These are phyloP conservation scores for Sympetrum striolatum DNA, from an alignment of 2,888 invertebrate genomes.

Conservation along the genomic window DNA sequence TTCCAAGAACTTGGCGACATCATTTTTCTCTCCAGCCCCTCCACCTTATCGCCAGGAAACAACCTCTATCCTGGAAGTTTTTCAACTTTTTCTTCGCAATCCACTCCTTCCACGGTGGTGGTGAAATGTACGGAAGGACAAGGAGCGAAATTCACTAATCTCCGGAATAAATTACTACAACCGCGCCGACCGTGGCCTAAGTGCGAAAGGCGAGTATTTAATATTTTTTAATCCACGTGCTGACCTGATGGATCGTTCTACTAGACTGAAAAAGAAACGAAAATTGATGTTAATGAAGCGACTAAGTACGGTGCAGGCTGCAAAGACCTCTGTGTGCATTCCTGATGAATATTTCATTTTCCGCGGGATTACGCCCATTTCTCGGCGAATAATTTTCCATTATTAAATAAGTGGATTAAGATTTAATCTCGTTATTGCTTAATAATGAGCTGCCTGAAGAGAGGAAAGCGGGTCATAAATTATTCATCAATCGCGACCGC, in stretches of 20 bases:
- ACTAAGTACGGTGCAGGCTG: too few species aligned
- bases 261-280: not conserved
- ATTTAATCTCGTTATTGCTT: too few species aligned
- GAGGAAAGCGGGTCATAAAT: too few species aligned
- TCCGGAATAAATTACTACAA: not conserved
- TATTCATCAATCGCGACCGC: too few species aligned
- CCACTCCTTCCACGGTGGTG: not conserved
- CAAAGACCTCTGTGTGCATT: too few species aligned
- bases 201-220: not conserved
- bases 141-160: not conserved
- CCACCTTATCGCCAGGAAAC: not conserved
- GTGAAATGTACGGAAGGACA: not conserved
- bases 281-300: too few species aligned
- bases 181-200: not conserved
- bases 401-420: too few species aligned
- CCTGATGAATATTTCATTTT: too few species aligned
- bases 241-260: not conserved
- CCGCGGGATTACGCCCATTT: too few species aligned
- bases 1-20: not conserved
- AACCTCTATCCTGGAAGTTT: not conserved
- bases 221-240: not conserved
- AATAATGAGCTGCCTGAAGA: too few species aligned
- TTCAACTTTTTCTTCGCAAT: not conserved
- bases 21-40: not conserved
- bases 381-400: too few species aligned